These are phyloP conservation scores for Gobiocypris rarus DNA, from an alignment of 2,113 vertebrate genomes.

Conservation along the genomic window DNA sequence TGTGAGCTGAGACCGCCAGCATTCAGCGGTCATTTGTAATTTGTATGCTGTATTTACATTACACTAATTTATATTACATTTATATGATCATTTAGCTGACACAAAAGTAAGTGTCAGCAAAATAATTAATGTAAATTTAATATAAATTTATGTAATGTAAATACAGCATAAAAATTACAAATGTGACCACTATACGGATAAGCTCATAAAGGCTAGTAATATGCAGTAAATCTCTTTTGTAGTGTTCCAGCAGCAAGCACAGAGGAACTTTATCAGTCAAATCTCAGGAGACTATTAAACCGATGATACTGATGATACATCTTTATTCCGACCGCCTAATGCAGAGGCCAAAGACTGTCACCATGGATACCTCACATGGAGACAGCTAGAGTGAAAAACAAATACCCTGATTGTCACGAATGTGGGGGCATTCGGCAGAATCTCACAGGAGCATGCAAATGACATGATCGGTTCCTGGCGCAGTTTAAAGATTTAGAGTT, in stretches of 20 bases:
- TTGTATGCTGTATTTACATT: too few species aligned
- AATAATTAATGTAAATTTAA: not conserved
- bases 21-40: too few species aligned
- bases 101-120: too few species aligned
- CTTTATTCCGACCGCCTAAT: conserved; percentile 50
- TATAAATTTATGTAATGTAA: not conserved
- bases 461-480: not conserved
- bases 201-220: not conserved
- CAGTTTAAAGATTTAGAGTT: conserved; percentile 10
- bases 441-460: conserved; percentile 41
- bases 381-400: conserved; percentile 48
- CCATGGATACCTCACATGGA: conserved; percentile 56
- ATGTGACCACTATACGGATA: not conserved
- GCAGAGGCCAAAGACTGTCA: conserved; percentile 48
- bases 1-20: too few species aligned
- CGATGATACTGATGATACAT: conserved; percentile 28
- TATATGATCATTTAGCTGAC: too few species aligned
- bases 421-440: conserved; percentile 47
- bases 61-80: too few species aligned
- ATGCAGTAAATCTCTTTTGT: conserved; percentile 5
- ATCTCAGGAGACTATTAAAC: conserved; percentile 33
- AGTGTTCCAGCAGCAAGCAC: not conserved
- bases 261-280: conserved; percentile 5
- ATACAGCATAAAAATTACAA: not conserved
- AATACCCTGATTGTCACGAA: conserved; percentile 50